Evolutionary conservation across 2,888 invertebrate genomes (phyloP).

Genomic region (Acheta domesticus): DNA sequence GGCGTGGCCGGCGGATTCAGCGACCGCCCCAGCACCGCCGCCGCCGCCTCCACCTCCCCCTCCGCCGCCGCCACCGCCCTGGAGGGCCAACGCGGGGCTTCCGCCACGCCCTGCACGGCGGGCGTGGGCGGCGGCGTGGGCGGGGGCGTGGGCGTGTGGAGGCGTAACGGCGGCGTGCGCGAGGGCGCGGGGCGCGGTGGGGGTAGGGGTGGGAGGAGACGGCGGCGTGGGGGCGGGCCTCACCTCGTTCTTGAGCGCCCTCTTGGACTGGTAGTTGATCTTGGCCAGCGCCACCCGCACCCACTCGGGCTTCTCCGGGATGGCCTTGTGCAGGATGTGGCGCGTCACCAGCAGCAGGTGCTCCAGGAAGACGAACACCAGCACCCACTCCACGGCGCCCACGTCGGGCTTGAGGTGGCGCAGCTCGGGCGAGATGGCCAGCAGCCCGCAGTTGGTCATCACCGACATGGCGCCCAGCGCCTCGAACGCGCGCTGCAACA

Average conservation of each 20-base stretch:
- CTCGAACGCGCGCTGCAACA: slow-evolving; percentile 59
- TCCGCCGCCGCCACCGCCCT: too few relatives aligned
- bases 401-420: slow-evolving; percentile 48
- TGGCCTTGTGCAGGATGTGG: slow-evolving; percentile 62
- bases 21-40: too few relatives aligned
- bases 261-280: slow-evolving; percentile 59
- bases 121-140: too few relatives aligned
- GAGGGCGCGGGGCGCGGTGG: not conserved
- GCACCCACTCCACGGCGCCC: slow-evolving; percentile 51
- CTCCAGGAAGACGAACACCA: slow-evolving; percentile 65
- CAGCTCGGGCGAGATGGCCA: slow-evolving; percentile 65
- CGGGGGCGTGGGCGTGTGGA: too few relatives aligned
- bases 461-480: slow-evolving; percentile 65
- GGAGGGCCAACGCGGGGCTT: too few relatives aligned
- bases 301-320: slow-evolving; percentile 68
- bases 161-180: too few relatives aligned
- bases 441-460: slow-evolving; percentile 70
- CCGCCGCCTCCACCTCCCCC: too few relatives aligned
- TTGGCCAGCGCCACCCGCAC: slow-evolving; percentile 61
- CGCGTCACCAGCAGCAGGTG: slow-evolving; percentile 65
- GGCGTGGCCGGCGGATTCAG: too few relatives aligned
- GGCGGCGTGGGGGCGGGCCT: not conserved
- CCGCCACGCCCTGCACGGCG: too few relatives aligned
- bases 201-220: too few relatives aligned
- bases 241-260: slow-evolving; percentile 59